Conservation (phyloP, 2,888 invertebrate species). For the Aspidiotus rigidus region DNA sequence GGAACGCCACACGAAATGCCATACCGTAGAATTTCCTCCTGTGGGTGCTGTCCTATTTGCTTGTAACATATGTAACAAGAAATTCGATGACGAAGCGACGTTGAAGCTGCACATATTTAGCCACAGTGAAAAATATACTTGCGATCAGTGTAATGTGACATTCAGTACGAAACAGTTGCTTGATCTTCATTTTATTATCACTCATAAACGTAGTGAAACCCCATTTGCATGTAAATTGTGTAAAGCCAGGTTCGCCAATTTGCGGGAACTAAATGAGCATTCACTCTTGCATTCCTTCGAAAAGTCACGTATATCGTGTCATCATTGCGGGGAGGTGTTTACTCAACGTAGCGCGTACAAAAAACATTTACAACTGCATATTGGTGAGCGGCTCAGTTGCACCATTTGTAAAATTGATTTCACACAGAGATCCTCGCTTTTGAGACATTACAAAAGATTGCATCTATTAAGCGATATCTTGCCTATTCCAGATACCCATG, state of each 20-base stretch:
- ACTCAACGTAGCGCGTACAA: constrained; percentile 37
- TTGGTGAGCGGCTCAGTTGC: constrained; percentile 39
- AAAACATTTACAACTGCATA: constrained; percentile 38
- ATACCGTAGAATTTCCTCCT: constrained; percentile 12
- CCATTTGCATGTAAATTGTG: constrained; percentile 32
- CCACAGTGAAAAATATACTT: constrained; percentile 36
- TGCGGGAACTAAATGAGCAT: constrained; percentile 31
- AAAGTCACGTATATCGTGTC: constrained; percentile 36
- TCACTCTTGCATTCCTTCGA: constrained; percentile 30
- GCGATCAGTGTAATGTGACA: constrained; percentile 35
- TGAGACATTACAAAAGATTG: constrained; percentile 39
- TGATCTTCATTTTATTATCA: constrained; percentile 34
- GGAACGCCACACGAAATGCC: constrained; percentile 37
- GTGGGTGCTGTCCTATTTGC: constrained; percentile 18
- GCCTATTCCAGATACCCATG: background rate
- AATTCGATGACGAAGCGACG: constrained; percentile 36
- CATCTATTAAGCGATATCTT: constrained; percentile 37
- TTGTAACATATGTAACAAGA: constrained; percentile 36
- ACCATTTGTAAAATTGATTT: constrained; percentile 40
- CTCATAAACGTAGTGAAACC: constrained; percentile 32
- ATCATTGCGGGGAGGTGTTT: constrained; percentile 37
- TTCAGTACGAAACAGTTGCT: constrained; percentile 36
- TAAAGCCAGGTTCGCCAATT: constrained; percentile 34
- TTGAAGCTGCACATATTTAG: constrained; percentile 35
- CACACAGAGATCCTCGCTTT: constrained; percentile 39